Conservation (phyloP, 2,888 invertebrate genomes). For the Caenorhabditis sp. region DNA sequence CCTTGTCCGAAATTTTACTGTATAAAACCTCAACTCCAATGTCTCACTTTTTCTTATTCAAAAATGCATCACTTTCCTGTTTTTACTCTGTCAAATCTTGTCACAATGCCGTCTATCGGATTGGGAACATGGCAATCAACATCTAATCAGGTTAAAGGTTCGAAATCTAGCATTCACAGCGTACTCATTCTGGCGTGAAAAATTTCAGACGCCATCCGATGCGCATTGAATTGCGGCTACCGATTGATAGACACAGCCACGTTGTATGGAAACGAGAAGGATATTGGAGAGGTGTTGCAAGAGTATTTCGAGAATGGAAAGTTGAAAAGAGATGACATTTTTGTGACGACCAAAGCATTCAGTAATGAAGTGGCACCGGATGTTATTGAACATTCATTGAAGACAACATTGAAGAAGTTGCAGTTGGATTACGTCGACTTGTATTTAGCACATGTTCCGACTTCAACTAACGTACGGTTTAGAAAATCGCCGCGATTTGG, state of each 20-base stretch:
- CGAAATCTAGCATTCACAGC: not conserved
- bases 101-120: constrained; percentile 58
- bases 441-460: constrained; percentile 83
- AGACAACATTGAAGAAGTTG: constrained; percentile 75
- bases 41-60: not conserved
- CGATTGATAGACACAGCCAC: constrained; percentile 84
- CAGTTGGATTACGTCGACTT: constrained; percentile 83
- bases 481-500: not conserved
- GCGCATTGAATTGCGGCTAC: constrained; percentile 81
- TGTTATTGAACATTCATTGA: constrained; percentile 18
- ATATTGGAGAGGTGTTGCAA: constrained; percentile 79
- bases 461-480: constrained; percentile 71
- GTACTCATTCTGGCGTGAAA: constrained; percentile 73
- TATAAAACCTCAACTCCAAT: not conserved
- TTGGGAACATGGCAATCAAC: constrained; percentile 70
- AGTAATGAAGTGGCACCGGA: constrained; percentile 14
- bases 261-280: constrained; percentile 81
- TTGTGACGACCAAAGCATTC: constrained; percentile 80
- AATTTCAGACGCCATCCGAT: constrained; percentile 78
- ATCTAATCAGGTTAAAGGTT: not conserved
- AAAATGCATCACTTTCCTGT: not conserved
- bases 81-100: constrained; percentile 52
- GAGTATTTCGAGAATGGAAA: constrained; percentile 79
- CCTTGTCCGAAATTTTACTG: not conserved
- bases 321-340: constrained; percentile 81